phyloP scores from a whole-genome alignment of 2,888 invertebrate genomes.

The Cephus rjabovi region DNA sequence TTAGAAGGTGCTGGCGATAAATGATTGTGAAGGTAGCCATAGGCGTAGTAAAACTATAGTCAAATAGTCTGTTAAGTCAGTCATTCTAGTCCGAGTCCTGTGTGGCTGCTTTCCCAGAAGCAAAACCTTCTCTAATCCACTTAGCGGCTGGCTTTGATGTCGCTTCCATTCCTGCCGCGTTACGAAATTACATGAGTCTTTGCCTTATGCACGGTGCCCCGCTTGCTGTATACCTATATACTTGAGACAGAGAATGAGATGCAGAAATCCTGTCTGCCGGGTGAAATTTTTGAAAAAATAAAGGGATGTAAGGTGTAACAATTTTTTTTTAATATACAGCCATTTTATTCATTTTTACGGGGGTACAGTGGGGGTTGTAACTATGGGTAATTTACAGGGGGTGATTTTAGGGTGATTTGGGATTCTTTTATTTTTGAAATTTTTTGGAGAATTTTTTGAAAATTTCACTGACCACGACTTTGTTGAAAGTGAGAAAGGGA shows the following conservation, averaged over 20 bases:
- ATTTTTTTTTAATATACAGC: too few species aligned
- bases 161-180: constrained; percentile 15
- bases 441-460: not conserved
- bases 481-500: too few species aligned
- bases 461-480: not conserved
- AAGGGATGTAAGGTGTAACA: not conserved
- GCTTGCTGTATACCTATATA: not conserved
- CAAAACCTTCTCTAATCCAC: constrained; percentile 34
- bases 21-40: not conserved
- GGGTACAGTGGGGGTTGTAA: too few species aligned
- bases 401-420: not conserved
- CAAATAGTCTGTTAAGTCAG: not conserved
- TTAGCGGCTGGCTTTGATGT: constrained; percentile 37
- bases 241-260: not conserved
- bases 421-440: too few species aligned
- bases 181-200: constrained; percentile 43
- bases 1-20: not conserved
- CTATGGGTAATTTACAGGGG: not conserved
- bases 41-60: not conserved
- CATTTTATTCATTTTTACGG: not conserved
- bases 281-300: not conserved
- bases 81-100: not conserved
- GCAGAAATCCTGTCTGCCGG: not conserved
- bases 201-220: not conserved
- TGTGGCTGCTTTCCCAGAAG: not conserved